Base-by-base conservation (phyloP, 2,797 vertebrate species). In the Galagoides demidoff region DNA sequence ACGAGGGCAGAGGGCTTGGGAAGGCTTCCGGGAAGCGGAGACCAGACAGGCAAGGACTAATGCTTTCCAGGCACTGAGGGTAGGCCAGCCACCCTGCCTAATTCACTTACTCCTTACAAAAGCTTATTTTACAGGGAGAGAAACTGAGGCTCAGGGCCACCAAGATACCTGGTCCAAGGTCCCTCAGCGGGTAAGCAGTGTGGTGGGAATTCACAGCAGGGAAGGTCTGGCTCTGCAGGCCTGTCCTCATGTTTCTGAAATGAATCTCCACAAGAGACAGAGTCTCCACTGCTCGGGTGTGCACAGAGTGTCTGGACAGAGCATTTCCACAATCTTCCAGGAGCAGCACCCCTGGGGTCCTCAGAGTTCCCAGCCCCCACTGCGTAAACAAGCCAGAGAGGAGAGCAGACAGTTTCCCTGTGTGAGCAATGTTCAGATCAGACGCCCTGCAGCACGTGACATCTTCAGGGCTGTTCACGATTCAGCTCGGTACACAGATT, bases 391-490 rank as follows among this genome's bases (percentile, higher is more conserved):
- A 37, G 29, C 10, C 1, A 0, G 3, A 19, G 55, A 39, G 19
- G 77, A 25, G 55, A 22, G 19, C 0, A 0, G 0, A 49, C 43
- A 13, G 10, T 64, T 29, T 37, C 68, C 77, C 92, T 55, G 13
- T 0, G 22, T 9, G 11, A 49, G 27, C 63, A 27, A 7, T 1
- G 0, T 45, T 52, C 61, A 22, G 22, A 55, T 68, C 20, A 25
- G 29, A 25, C 29, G 12, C 34, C 27, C 39, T 2, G 27, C 49
- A 16, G 49, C 49, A 52, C 14, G 14, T 16, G 49, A 52, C 49
- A 16, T 16, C 49, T 14, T 25, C 34, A 23, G 34, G 45, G 64
- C 8, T 17, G 7, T 5, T 79, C 13, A 20, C 0, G 0, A 64
- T 45, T 10, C 22, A 5, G 66, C 43, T 37, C 7, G 1, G 16